Conservation (phyloP, 2,797 vertebrate species). For the Etheostoma nigrum region DNA sequence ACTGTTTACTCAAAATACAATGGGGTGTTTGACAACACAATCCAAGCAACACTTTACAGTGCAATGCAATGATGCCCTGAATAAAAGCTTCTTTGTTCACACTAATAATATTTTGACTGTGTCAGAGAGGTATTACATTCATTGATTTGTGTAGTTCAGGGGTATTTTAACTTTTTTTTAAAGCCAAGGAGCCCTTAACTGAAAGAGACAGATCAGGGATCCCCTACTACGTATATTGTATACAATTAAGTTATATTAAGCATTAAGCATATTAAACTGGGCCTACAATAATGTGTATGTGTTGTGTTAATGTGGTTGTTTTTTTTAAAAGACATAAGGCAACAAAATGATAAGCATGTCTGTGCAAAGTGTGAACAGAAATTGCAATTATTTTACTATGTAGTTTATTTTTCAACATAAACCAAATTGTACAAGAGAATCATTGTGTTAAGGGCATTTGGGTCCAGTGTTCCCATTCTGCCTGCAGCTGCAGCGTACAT, state of each 20-base stretch:
- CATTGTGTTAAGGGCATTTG: neutral
- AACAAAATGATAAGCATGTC: neutral
- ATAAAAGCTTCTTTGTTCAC: neutral
- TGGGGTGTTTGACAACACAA: neutral
- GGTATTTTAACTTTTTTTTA: too few relatives aligned
- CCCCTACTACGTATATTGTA: too few relatives aligned
- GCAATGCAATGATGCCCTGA: neutral
- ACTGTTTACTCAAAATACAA: neutral
- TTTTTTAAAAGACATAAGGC: neutral
- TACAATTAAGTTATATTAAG: too few relatives aligned
- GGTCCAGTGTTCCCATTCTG: neutral
- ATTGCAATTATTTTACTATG: neutral
- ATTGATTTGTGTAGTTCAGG: neutral
- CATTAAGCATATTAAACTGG: too few relatives aligned
- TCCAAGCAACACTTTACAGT: neutral
- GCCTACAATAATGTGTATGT: too few relatives aligned
- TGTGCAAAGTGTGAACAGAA: slow-evolving; percentile 5
- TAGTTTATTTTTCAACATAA: neutral
- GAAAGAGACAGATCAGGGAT: too few relatives aligned
- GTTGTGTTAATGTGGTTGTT: too few relatives aligned
- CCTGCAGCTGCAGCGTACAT: neutral
- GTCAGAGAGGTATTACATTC: neutral
- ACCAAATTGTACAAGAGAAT: neutral
- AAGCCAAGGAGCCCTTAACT: too few relatives aligned
- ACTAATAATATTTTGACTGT: neutral